Evolutionary conservation across 2,797 vertebrate genomes (phyloP).

Genomic region (Carcharodon carcharias): DNA sequence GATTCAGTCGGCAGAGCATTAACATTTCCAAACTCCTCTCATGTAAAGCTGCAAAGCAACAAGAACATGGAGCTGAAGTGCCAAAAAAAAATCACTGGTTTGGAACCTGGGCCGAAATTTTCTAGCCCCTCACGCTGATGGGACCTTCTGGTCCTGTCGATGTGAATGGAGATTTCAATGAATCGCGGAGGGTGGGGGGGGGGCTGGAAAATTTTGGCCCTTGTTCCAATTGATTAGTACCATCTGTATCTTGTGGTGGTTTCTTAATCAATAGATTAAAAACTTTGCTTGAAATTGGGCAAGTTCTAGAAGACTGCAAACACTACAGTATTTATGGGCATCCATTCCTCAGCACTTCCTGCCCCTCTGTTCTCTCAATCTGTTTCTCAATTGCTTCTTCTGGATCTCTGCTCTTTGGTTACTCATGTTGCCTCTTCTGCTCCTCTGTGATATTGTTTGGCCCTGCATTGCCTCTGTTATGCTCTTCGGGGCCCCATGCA

Average conservation of each 20-base stretch:
- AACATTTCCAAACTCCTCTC: background rate
- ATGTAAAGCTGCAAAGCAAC: background rate
- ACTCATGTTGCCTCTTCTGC: background rate
- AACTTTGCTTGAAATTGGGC: background rate
- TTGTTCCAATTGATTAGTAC: no score
- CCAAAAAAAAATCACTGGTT: background rate
- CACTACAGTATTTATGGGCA: background rate
- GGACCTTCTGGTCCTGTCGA: no score
- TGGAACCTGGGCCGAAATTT: background rate
- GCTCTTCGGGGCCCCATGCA: background rate
- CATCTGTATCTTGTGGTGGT: background rate
- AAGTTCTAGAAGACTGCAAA: background rate
- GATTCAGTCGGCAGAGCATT: background rate
- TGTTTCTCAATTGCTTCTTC: background rate
- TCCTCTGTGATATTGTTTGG: no score
- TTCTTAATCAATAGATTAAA: background rate
- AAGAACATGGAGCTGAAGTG: background rate
- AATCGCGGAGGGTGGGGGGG: no score
- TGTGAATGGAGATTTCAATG: no score
- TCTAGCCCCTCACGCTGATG: no score
- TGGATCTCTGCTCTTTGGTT: background rate
- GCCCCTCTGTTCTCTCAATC: background rate
- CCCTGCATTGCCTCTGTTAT: no score
- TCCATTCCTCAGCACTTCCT: background rate
- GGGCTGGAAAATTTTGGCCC: no score